phyloP scores from a whole-genome alignment of 2,113 vertebrate species.

The Notechis scutatus region DNA sequence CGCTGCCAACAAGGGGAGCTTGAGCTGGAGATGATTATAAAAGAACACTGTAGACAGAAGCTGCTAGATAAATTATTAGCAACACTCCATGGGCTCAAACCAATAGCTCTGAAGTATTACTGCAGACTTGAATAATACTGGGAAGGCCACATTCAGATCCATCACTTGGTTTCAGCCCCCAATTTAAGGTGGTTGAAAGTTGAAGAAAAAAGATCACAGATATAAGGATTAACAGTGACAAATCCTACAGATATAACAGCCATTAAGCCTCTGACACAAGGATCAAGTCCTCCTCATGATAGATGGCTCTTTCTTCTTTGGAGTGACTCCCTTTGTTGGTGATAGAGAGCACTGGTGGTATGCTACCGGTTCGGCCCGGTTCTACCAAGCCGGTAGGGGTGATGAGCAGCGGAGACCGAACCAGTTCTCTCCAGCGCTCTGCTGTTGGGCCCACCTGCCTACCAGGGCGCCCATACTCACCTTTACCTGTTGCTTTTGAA shows the following conservation, averaged over 20 bases:
- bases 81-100: not conserved
- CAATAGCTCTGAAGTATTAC: not conserved
- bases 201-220: not conserved
- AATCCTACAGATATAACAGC: not conserved
- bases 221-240: not conserved
- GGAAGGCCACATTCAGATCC: not conserved
- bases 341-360: not conserved
- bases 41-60: not conserved
- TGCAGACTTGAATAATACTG: slow-evolving; percentile 11
- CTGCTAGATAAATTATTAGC: slow-evolving; percentile 15
- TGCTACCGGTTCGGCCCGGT: no score
- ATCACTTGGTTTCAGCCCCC: no score
- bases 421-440: no score
- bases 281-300: not conserved
- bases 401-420: no score
- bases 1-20: accelerated
- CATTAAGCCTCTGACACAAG: not conserved
- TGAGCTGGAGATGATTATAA: not conserved
- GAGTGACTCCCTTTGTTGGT: not conserved
- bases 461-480: no score
- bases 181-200: not conserved
- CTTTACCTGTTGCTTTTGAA: no score
- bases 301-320: not conserved
- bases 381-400: no score
- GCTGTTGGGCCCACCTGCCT: no score